Evolutionary conservation across 2,797 vertebrate genomes (phyloP), one percentile per base, ranked within the genome.

Genomic region (Tokudaia muenninki): DNA sequence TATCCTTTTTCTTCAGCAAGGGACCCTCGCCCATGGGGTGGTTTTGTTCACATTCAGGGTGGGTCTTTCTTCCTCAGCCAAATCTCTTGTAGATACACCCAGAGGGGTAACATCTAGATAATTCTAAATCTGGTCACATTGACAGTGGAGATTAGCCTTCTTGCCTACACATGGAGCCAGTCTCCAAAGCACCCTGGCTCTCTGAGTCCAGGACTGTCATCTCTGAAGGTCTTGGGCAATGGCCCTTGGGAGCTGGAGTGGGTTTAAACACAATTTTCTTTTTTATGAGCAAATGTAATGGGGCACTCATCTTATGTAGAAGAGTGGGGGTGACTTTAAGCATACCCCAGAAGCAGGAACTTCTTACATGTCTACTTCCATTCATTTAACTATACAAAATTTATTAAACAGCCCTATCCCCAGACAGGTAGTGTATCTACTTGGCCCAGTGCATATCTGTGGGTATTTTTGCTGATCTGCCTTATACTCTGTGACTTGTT

Each of bases 401-500:
- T 61, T 65, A 4, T 72, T 70, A 50, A 77, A 8, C 11, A 2
- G 7, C 6, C 19, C 55, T 3, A 0, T 0, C 70, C 4, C 59
- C 79, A 82, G 19, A 37, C 12, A 21, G 1, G 1, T 0, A 0
- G 19, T 16, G 41, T 26, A 37, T 2, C 14, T 0, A 2, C 10
- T 10, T n/a, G 5, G 10, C 5, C 74, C 9, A 11, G 4, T 13
- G 3, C 22, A 3, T 41, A 37, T 79, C 22, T 3, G 0, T 0
- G 0, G 0, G 21, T 41, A 0, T 5, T 13, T 24, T 21, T 19
- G 70, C 16, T 2, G 6, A 7, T 0, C 5, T 1, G 44, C 8
- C 75, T 70, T 67, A 37, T 22, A 3, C 72, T 59, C 0, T 29
- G 34, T 41, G 63, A 17, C 1, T 16, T 3, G 0, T 7, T n/a